Evolutionary conservation across 2,113 vertebrate genomes (phyloP).

Genomic region (Dromas ardeola): DNA sequence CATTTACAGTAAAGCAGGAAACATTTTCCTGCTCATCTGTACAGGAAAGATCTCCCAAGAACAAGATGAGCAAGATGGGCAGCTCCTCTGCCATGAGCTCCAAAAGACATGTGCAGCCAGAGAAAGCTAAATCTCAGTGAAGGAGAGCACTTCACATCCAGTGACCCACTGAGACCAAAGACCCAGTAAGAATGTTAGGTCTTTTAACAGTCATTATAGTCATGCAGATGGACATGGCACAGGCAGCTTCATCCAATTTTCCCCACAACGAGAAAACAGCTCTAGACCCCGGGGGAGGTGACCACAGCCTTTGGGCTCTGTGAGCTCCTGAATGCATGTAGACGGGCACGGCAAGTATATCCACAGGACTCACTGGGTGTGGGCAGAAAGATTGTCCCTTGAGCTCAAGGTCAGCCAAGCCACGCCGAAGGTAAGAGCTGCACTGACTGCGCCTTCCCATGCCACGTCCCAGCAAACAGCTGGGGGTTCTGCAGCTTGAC

Average conservation of each 20-base stretch:
- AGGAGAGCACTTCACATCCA: background rate
- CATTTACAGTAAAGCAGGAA: background rate
- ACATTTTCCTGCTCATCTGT: background rate
- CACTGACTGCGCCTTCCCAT: background rate
- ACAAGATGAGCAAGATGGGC: background rate
- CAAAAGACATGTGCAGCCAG: background rate
- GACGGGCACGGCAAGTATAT: background rate
- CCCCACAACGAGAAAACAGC: background rate
- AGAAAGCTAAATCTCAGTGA: background rate
- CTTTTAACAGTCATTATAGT: background rate
- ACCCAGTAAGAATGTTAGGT: rapidly evolving
- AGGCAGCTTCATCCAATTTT: background rate
- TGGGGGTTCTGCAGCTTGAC: background rate
- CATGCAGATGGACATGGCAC: background rate
- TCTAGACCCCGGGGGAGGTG: background rate
- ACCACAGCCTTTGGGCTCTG: background rate
- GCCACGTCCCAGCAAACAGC: rapidly evolving
- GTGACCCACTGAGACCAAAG: background rate
- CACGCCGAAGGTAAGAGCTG: background rate
- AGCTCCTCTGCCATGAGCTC: background rate
- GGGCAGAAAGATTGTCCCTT: background rate
- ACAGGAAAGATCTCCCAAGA: background rate
- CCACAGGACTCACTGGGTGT: background rate
- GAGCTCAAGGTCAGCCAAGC: background rate
- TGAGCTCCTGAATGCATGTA: background rate